Base-by-base conservation (phyloP, 1,140 invertebrate genomes). In the Aphidius gifuensis region DNA sequence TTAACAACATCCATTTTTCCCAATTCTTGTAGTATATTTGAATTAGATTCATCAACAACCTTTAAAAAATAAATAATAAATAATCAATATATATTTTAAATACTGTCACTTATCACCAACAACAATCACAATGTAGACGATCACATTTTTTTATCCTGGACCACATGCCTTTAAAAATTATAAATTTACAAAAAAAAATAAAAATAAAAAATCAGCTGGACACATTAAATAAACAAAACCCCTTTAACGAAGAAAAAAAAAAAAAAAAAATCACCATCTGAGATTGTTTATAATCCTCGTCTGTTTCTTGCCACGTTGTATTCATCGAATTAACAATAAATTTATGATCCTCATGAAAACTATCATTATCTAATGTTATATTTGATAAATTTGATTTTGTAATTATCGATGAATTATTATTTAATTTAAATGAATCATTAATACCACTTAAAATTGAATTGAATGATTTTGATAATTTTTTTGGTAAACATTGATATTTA, bases 41-140 rank as follows among this genome's bases (percentile, higher is more conserved):
- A 87, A 64, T 86, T 86, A 64, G 90, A 88, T 72, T 92, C 90
- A 71, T 93, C 90, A 32, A 93, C 90, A 54, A 92, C 90, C 90
- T 92, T 74, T 21, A 64, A 60, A 64, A 60, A 6, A 64, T 49
- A 40, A 42, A 48, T 6, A 40, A n/a, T 32, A 11, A 54, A n/a
- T 11, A 45, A 54, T n/a, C 4, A 32, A 32, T 32, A 32, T 1
- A 32, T 32, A 32, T 32, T 32, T 3, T 32, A 32, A 32, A 32
- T 32, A 32, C 2, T 32, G 2, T 3, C 4, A 53, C 7, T n/a
- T n/a, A 11, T 23, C 9, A 50, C 16, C 9, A 16, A 16, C n/a
- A 9, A 50, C 49, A 50, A 50, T 50, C 1, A 50, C 49, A 6
- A 50, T 5, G 23, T 32, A 6, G 49, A 40, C 50, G 39, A 53